These are phyloP conservation scores for Drosophila ustulata DNA, from an alignment of 2,888 invertebrate genomes.

Conservation along the genomic window DNA sequence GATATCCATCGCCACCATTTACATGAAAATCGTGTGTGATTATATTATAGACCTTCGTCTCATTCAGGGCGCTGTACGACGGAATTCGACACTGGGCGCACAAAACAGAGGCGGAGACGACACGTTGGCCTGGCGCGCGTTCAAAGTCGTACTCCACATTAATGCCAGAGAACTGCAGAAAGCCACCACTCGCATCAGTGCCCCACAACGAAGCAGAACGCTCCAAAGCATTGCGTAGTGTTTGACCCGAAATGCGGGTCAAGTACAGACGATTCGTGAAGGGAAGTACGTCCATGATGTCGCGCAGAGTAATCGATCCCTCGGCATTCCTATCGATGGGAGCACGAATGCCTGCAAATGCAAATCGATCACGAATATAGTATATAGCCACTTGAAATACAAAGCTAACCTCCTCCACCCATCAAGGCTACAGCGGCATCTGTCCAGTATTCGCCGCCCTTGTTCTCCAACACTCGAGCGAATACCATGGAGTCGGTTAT, in stretches of 20 bases:
- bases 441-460: conserved; percentile 88
- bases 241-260: conserved; percentile 88
- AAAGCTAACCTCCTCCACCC: conserved; percentile 88
- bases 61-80: conserved; percentile 86
- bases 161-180: conserved; percentile 93
- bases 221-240: conserved; percentile 89
- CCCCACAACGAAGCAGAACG: conserved; percentile 87
- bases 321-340: conserved; percentile 87
- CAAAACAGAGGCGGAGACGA: conserved; percentile 87
- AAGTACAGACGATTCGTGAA: conserved; percentile 90
- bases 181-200: conserved; percentile 88
- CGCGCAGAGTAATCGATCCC: conserved; percentile 89
- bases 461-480: conserved; percentile 84
- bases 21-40: conserved; percentile 89
- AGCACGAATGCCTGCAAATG: conserved; percentile 87
- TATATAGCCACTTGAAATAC: background rate
- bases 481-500: conserved; percentile 91
- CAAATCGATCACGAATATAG: too few species aligned
- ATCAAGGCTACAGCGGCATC: conserved; percentile 91
- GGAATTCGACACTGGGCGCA: conserved; percentile 90
- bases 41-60: conserved; percentile 88
- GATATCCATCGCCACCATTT: conserved; percentile 90
- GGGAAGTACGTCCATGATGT: conserved; percentile 90
- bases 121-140: conserved; percentile 87
- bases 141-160: conserved; percentile 89